A percentile compares a stretch with the other conserved stretches of the same genome.
These are phyloP conservation scores for Stichodactyla helianthus DNA, from an alignment of 64 coral and sea anemone genomes.

Conservation along the genomic window DNA sequence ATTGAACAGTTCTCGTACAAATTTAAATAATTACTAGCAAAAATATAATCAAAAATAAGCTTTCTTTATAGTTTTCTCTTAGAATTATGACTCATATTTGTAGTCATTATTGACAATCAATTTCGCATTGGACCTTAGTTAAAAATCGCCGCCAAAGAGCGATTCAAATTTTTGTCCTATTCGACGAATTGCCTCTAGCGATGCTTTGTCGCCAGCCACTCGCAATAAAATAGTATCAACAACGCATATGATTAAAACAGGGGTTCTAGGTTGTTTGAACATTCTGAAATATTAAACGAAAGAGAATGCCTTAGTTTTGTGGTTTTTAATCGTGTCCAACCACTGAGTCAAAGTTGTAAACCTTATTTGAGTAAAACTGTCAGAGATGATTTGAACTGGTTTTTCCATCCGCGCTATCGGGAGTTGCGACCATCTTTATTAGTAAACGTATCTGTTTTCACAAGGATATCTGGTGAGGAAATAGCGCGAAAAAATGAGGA, in stretches of 20 bases:
- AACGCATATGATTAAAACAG: not conserved
- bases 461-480: no score
- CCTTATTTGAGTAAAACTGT: conserved; percentile 20
- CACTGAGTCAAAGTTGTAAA: conserved; percentile 19
- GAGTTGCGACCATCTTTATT: not conserved
- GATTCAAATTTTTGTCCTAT: not conserved
- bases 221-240: not conserved
- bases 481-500: no score
- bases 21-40: not conserved
- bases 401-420: not conserved
- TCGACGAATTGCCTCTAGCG: not conserved
- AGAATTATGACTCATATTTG: not conserved
- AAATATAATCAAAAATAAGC: not conserved
- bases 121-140: not conserved
- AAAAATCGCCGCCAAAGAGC: not conserved
- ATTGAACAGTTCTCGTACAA: not conserved
- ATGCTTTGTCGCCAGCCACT: not conserved
- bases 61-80: not conserved
- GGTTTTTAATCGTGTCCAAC: not conserved
- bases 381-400: not conserved
- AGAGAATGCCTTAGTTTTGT: conserved; percentile 2
- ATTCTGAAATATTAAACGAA: conserved; percentile 50
- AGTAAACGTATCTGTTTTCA: not conserved
- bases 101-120: not conserved
- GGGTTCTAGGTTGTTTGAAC: conserved; percentile 4